Percentiles rank a stretch among this genome's conserved stretches.
These are phyloP conservation scores for Nomada hirtipes DNA, from an alignment of 2,888 invertebrate species.

Conservation along the genomic window DNA sequence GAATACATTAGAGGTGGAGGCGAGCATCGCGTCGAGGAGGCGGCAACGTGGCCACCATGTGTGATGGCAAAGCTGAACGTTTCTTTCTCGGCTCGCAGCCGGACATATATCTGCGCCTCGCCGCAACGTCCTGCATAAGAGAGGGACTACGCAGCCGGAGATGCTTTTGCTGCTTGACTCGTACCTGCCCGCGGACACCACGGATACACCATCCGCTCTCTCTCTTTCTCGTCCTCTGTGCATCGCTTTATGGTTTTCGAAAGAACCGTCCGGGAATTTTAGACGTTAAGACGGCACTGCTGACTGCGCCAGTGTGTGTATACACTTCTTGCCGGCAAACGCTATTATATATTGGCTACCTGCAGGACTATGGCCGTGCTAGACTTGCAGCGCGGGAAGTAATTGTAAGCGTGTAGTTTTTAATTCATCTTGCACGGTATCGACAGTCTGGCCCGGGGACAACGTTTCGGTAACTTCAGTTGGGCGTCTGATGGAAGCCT, in stretches of 20 bases:
- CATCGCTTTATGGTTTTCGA: constrained; percentile 54
- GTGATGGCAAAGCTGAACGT: constrained; percentile 74
- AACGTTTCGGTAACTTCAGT: too few species aligned
- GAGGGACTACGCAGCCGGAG: constrained; percentile 50
- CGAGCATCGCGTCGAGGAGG: constrained; percentile 71
- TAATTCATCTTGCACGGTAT: too few species aligned
- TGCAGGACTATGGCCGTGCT: too few species aligned
- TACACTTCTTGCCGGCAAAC: not conserved
- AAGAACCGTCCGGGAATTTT: constrained; percentile 59
- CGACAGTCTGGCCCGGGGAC: too few species aligned
- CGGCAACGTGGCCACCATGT: constrained; percentile 82
- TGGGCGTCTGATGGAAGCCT: too few species aligned
- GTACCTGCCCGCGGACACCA: constrained; percentile 38
- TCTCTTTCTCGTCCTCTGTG: not conserved
- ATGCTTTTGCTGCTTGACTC: constrained; percentile 44
- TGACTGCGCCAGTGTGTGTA: not conserved
- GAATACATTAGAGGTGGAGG: constrained; percentile 79
- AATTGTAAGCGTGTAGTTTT: too few species aligned
- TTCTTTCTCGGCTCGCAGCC: constrained; percentile 74
- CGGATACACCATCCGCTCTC: not conserved
- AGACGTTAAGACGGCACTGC: constrained; percentile 37
- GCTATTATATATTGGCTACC: too few species aligned
- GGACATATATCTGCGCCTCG: constrained; percentile 62
- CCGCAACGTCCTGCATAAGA: constrained; percentile 47
- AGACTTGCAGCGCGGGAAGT: too few species aligned